These are phyloP conservation scores for Litocranius walleri DNA, from an alignment of 2,113 vertebrate species.

Conservation along the genomic window DNA sequence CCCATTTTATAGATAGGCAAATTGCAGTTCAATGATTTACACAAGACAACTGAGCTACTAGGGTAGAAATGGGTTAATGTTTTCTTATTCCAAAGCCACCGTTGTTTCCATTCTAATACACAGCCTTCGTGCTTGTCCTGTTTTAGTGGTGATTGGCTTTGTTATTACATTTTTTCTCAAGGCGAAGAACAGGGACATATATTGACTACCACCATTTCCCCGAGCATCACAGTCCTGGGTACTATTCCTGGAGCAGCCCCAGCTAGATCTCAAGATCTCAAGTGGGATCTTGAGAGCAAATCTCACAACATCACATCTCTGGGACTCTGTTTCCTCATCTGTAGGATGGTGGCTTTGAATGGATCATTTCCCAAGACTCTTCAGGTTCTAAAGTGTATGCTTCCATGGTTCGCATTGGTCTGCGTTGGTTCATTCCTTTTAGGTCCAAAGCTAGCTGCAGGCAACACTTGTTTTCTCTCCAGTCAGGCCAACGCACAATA, in stretches of 20 bases:
- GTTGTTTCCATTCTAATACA: background rate
- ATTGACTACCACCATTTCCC: background rate
- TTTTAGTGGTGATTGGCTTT: background rate
- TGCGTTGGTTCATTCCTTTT: background rate
- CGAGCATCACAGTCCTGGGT: background rate
- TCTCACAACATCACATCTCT: background rate
- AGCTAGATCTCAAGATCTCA: background rate
- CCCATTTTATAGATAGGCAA: slow-evolving; percentile 16
- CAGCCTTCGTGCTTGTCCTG: accelerated
- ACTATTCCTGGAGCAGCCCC: background rate
- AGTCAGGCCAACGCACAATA: background rate
- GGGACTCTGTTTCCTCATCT: background rate
- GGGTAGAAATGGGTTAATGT: background rate
- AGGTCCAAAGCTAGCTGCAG: background rate
- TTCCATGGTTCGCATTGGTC: background rate
- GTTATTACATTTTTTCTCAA: background rate
- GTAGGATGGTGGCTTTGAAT: background rate
- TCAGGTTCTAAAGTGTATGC: background rate
- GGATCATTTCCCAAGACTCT: background rate
- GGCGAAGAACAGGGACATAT: background rate
- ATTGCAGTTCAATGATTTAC: background rate
- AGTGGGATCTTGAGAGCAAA: background rate
- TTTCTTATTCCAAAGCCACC: background rate
- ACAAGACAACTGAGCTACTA: background rate
- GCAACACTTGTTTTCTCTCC: background rate